Evolutionary conservation across 2,113 vertebrate genomes (phyloP), one percentile per base, ranked within the genome.

Genomic region (Blennius ocellaris): DNA sequence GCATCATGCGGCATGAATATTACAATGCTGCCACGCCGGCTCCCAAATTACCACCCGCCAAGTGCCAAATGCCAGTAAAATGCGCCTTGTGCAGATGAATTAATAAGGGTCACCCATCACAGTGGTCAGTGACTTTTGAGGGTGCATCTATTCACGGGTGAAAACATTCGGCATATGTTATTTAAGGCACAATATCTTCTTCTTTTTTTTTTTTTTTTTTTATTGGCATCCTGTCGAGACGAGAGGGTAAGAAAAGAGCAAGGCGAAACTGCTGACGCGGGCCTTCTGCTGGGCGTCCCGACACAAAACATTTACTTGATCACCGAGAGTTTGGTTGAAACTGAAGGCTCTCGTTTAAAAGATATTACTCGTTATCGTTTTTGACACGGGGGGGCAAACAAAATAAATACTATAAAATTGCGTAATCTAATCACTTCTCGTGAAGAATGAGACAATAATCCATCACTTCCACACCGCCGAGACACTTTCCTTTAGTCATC

Each of bases 11-110:
- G 69, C 56, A 71, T 75, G 70, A 73, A 73, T 78, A 80, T 84
- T 78, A 85, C 76, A 86, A 61, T 55, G 65, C 71, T 36, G 71
- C 40, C 60, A 11, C 73, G 64, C 65, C 12, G 62, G 50, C 72
- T 69, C 59, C 77, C 61, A 73, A 83, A 76, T 73, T 62, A 73
- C 62, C 79, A 53, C 81, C 76, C 59, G 7, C 73, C 55, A 77
- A 72, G 78, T 52, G 75, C 75, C 77, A 79, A 83, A 83, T 65
- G 70, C 77, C 63, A 72, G 60, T 67, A 76, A 83, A 81, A 73
- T 66, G 59, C 40, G 58, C 82, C 59, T 68, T 58, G 38, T 73
- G 77, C 57, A 62, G 58, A 76, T 5, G 54, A 79, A 79, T 83
- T 73, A 78, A 69, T 77, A 57, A 81, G 78, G 64, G 70, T 89